These are phyloP conservation scores for Petrophora chlorosata DNA, from an alignment of 2,888 invertebrate genomes.

Conservation along the genomic window DNA sequence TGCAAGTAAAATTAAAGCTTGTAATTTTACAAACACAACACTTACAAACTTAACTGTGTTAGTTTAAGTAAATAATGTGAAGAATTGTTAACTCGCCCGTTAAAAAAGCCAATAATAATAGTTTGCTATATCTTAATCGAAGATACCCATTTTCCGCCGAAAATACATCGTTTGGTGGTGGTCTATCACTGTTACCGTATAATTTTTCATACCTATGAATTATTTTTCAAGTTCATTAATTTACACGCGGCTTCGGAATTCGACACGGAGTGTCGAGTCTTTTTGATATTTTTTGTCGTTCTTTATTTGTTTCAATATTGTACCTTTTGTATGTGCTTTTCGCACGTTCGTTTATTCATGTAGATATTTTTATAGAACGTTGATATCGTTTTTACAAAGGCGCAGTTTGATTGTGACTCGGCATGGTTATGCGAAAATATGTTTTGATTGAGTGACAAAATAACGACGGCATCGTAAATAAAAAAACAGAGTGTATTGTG, in stretches of 20 bases:
- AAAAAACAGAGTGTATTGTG: too few species aligned
- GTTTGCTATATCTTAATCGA: not conserved
- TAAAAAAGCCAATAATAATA: not conserved
- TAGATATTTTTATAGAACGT: not conserved
- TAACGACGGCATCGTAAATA: too few species aligned
- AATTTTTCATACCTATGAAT: conserved; percentile 18
- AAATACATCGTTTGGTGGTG: not conserved
- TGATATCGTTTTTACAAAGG: too few species aligned
- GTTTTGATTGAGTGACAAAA: too few species aligned
- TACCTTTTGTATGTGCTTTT: not conserved
- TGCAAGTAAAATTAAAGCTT: too few species aligned
- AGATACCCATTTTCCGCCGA: conserved; percentile 1
- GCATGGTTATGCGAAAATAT: too few species aligned
- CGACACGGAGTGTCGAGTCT: conserved; percentile 4
- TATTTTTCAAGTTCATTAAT: conserved; percentile 18
- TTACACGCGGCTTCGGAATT: conserved; percentile 7
- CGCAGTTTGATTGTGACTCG: too few species aligned
- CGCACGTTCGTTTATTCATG: not conserved
- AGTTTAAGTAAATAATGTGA: too few species aligned
- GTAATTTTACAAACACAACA: too few species aligned
- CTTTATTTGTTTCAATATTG: not conserved
- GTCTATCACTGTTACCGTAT: not conserved
- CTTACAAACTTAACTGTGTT: too few species aligned
- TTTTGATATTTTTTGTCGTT: conserved; percentile 3
- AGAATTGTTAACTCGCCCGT: too few species aligned